Conservation (phyloP, 2,113 vertebrate genomes). For the Pimephales promelas region DNA sequence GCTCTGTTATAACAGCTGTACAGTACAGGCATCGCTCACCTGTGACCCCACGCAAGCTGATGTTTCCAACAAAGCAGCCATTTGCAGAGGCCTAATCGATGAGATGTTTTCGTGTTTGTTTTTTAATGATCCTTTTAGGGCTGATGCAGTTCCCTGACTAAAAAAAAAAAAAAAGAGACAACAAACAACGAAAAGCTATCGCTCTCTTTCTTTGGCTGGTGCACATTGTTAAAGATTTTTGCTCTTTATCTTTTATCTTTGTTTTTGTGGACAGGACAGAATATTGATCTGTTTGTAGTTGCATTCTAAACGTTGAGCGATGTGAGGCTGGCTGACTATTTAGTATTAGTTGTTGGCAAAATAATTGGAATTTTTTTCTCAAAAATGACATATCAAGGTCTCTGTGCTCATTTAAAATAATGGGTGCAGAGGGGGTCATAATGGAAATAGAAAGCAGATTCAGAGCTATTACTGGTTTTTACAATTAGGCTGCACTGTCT, state of each 20-base stretch:
- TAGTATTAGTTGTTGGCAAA: constrained; percentile 65
- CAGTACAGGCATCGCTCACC: constrained; percentile 21
- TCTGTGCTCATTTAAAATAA: constrained; percentile 71
- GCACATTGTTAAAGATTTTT: constrained; percentile 57
- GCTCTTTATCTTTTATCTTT: constrained; percentile 45
- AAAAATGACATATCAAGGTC: constrained; percentile 53
- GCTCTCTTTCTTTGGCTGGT: constrained; percentile 31
- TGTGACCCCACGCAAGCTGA: constrained; percentile 44
- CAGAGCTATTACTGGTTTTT: constrained; percentile 40
- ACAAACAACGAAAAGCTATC: constrained; percentile 23
- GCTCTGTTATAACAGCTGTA: constrained; percentile 28
- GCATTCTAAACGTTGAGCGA: constrained; percentile 63
- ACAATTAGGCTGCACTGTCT: constrained; percentile 22
- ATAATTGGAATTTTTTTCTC: constrained; percentile 71
- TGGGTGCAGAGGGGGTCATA: constrained; percentile 56
- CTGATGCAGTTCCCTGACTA: background rate
- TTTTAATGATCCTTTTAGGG: constrained; percentile 69
- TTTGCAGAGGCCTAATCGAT: constrained; percentile 62
- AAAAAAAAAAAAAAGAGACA: background rate
- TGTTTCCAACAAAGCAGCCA: constrained; percentile 31
- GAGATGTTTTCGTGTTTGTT: constrained; percentile 64
- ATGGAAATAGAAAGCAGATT: constrained; percentile 16
- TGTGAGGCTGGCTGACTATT: constrained; percentile 47
- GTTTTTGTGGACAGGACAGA: constrained; percentile 59
- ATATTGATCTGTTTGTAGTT: constrained; percentile 75